These are phyloP conservation scores for Ctena decussata DNA, from an alignment of 2,888 invertebrate species.

Conservation along the genomic window DNA sequence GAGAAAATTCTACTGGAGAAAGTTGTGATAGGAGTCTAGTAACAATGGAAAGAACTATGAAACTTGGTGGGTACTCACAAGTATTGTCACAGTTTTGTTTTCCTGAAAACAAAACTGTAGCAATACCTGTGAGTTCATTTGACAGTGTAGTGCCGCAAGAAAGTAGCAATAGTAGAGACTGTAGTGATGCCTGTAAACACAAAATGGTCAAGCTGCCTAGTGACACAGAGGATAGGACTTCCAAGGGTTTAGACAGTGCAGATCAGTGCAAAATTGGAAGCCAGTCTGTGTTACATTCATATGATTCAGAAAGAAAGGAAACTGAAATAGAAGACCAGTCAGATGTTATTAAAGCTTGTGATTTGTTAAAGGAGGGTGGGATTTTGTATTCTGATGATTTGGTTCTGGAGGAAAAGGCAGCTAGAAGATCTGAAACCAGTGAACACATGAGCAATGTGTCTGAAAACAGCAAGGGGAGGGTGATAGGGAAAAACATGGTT, in stretches of 20 bases:
- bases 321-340: neutral
- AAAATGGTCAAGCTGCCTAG: neutral
- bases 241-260: neutral
- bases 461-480: neutral
- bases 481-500: neutral
- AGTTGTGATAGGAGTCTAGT: too few species aligned
- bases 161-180: neutral
- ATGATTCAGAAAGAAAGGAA: neutral
- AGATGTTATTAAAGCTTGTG: neutral
- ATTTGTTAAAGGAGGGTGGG: neutral
- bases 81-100: too few species aligned
- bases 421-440: neutral
- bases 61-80: too few species aligned
- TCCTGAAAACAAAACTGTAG: too few species aligned
- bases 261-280: neutral
- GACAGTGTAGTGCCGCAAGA: too few species aligned
- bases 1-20: too few species aligned
- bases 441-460: neutral
- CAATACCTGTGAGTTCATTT: too few species aligned
- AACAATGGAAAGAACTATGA: too few species aligned
- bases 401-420: neutral
- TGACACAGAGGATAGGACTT: neutral
- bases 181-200: neutral
- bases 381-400: conserved; percentile 5
- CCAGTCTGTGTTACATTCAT: neutral